These are phyloP conservation scores for Bovichtus diacanthus DNA, from an alignment of 2,797 vertebrate species.

Conservation along the genomic window DNA sequence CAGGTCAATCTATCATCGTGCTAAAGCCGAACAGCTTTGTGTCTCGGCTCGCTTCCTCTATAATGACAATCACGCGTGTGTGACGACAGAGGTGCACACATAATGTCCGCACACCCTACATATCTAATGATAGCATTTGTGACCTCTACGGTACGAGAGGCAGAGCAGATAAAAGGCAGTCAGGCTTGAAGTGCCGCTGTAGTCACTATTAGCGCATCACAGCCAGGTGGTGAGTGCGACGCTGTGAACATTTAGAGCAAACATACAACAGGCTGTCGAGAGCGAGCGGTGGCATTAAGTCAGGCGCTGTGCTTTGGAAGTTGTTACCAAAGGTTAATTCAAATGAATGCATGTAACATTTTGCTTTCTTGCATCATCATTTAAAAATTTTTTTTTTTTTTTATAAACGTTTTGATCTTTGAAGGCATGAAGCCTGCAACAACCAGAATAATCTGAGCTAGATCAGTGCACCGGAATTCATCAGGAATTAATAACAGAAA, in stretches of 20 bases:
- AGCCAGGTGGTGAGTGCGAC: slow-evolving; percentile 41
- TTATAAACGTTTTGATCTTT: slow-evolving; percentile 4
- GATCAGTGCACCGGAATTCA: no score
- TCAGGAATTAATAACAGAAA: no score
- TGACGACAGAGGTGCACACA: slow-evolving; percentile 37
- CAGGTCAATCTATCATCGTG: slow-evolving; percentile 21
- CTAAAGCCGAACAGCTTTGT: slow-evolving; percentile 3
- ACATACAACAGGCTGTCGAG: not conserved
- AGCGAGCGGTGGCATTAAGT: not conserved
- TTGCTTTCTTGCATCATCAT: slow-evolving; percentile 10
- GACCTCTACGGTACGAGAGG: slow-evolving; percentile 58
- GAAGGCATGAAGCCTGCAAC: not conserved
- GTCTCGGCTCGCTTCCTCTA: slow-evolving; percentile 68
- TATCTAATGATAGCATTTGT: slow-evolving; percentile 69
- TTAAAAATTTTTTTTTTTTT: no score
- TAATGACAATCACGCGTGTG: slow-evolving; percentile 68
- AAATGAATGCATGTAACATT: not conserved
- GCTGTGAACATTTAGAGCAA: slow-evolving; percentile 26
- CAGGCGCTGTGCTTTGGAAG: not conserved
- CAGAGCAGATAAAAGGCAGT: slow-evolving; percentile 55
- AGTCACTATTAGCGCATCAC: slow-evolving; percentile 41
- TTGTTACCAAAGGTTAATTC: not conserved
- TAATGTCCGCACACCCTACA: slow-evolving; percentile 44
- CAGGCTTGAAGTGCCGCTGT: slow-evolving; percentile 54
- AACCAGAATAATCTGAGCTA: no score